Base-by-base conservation (phyloP, 2,797 vertebrate genomes). In the Bovichtus diacanthus region DNA sequence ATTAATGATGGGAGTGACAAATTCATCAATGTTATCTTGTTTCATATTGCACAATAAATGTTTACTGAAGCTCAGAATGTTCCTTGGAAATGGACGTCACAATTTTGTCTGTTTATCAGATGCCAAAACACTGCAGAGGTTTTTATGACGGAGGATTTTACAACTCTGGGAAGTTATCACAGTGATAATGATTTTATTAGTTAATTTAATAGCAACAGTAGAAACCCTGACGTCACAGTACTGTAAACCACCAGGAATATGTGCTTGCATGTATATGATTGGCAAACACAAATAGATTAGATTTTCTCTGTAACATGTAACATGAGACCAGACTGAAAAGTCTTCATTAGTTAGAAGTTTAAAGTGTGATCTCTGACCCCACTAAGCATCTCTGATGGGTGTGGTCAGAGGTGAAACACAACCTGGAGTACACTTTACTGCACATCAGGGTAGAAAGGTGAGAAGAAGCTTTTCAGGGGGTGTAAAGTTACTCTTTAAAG, bases 111-210 rank as follows among this genome's bases (percentile, higher is more conserved):
- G 43, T 25, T 67, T 16, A 29, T 76, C 23, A 7, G 54, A 44
- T 13, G 4, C 15, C n/a, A n/a, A 34, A n/a, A 59, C 54, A 7
- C 13, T 34, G 16, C 36, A 34, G 1, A 55, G n/a, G 12, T 60
- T 60, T 53, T 65, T 44, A 2, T 2, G 5, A 43, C 19, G 61
- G 19, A 60, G 61, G 29, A 34, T 49, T 79, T 68, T 27, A 47
- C 56, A 53, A 59, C 44, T 50, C 23, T 5, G 21, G 41, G n/a
- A 34, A n/a, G 8, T 8, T 27, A 51, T 36, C 39, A 7, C 11
- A 11, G 13, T 41, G 6, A 59, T 59, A 11, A 13, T 19, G 19
- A 19, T 53, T 46, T 66, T 29, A 31, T 25, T 58, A 8, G 46
- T 47, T 53, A 15, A 47, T n/a, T 44, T 12, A 0, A 9, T 44